Evolutionary conservation across 2,113 vertebrate species (phyloP), one percentile per base, ranked within the genome.

Genomic region (Oryzias javanicus): DNA sequence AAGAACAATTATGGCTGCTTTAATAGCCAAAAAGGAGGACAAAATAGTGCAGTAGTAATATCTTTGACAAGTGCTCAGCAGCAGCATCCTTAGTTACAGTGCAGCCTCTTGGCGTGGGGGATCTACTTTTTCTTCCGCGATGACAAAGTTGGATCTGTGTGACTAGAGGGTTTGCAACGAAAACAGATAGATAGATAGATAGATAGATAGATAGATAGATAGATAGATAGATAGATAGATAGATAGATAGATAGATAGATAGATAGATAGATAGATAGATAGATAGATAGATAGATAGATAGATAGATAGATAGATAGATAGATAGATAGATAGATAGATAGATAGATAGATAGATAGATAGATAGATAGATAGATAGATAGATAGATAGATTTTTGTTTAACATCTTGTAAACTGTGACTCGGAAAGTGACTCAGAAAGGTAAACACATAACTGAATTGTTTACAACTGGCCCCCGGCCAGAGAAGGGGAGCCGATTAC

Each of bases 81-180:
- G 12, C 25, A 8, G 6, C 17, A 40, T 12, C 27, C 8, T 53
- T 29, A 17, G 14, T 22, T 4, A 29, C 16, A 47, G 27, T 13
- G 51, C 29, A 6, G 6, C 17, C 16, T 19, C 4, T 53, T 4
- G 10, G 4, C 6, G 25, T 17, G 14, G 5, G 17, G 51, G 51
- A 5, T 40, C 51, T 53, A 53, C 51, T 53, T 53, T 53, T 53
- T 40, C 51, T 53, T 53, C 51, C 51, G 51, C 51, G 29, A 8
- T 35, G 27, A n/a, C 19, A 35, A 53, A 53, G 29, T 53, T 53
- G 10, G 12, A 29, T 40, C 19, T 46, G n/a, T 45, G 44, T 45
- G 15, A 45, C 17, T 45, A 16, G 16, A 44, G 16, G 14, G 15
- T 44, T 17, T 17, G 17, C 42, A 44, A 16, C 14, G 42, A 15